Percentiles rank a stretch among this genome's conserved stretches.
phyloP scores from a whole-genome alignment of 2,113 vertebrate genomes.

The Campylorhamphus procurvoides region DNA sequence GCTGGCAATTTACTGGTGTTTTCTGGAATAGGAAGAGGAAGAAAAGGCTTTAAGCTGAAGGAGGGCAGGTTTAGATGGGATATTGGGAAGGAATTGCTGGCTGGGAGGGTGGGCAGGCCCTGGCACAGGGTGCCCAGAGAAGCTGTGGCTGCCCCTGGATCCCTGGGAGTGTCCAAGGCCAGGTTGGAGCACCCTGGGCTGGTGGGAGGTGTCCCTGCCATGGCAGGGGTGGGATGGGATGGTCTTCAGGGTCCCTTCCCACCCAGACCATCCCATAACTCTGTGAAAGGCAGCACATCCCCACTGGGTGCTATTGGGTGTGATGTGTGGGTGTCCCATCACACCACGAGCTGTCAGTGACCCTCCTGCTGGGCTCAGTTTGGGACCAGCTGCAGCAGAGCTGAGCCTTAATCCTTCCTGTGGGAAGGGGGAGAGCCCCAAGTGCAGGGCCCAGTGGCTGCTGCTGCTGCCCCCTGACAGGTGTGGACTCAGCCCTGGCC shows the following conservation, averaged over 20 bases:
- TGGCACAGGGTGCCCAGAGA: background rate
- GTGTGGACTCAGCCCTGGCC: background rate
- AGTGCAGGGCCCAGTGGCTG: background rate
- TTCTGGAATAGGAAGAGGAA: background rate
- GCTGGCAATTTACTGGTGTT: background rate
- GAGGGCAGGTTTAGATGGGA: background rate
- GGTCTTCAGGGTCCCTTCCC: background rate
- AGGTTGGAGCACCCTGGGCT: background rate
- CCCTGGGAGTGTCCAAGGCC: background rate
- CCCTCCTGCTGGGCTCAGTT: fast-evolving
- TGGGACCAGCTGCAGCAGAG: background rate
- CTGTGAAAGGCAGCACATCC: background rate
- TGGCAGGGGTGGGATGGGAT: fast-evolving
- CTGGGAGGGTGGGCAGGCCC: background rate
- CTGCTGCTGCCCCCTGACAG: background rate
- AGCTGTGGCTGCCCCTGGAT: background rate
- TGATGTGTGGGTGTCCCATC: too few species aligned
- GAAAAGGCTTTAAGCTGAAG: background rate
- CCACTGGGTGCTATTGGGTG: fast-evolving
- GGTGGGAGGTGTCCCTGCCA: background rate
- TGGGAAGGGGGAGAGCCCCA: background rate
- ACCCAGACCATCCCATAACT: too few species aligned
- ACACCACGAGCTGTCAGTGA: fast-evolving
- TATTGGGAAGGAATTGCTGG: background rate
- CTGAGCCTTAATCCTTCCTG: background rate